Evolutionary conservation across 2,113 vertebrate genomes (phyloP), one percentile per base, ranked within the genome.

Genomic region (Vanacampus margaritifer): DNA sequence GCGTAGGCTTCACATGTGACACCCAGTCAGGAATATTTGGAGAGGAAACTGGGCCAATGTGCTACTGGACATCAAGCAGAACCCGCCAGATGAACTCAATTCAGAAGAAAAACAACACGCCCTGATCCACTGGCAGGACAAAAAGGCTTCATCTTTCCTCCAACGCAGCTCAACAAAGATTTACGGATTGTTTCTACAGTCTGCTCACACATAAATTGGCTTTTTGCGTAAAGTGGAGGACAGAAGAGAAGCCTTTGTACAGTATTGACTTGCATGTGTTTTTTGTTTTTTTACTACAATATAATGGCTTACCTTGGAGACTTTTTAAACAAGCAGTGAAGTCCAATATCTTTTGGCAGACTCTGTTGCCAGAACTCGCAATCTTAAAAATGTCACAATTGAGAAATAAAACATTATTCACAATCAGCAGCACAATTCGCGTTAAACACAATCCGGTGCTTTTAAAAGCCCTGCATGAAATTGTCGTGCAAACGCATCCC

Each of bases 351-450:
- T 71, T 69, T 54, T 39, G 66, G 59, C 50, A 69, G 59, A 60
- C 67, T 71, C 61, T 50, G 64, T 50, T 48, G 16, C 35, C 51
- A 68, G 58, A 75, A 74, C 62, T 74, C 21, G 64, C 70, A 28
- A 41, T 36, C 50, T 50, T 16, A 46, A 72, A 32, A 62, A 53
- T 67, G 60, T 36, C 73, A 71, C 35, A 56, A 13, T 57, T 62
- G 65, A 54, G 81, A 83, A 79, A 75, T 72, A 70, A 75, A 80
- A 11, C 48, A 71, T 58, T 66, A 58, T 16, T 75, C 48, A 65
- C 63, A 41, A 46, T 53, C 2, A 19, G 17, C 67, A 17, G 24
- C 5, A 65, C 17, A 64, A 63, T 28, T 54, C 53, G 61, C 54
- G 59, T 50, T 9, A 65, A 45, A 62, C 65, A 36, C 59, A 36